These are phyloP conservation scores for Cheilinus undulatus DNA, from an alignment of 2,113 vertebrate genomes.

Conservation along the genomic window DNA sequence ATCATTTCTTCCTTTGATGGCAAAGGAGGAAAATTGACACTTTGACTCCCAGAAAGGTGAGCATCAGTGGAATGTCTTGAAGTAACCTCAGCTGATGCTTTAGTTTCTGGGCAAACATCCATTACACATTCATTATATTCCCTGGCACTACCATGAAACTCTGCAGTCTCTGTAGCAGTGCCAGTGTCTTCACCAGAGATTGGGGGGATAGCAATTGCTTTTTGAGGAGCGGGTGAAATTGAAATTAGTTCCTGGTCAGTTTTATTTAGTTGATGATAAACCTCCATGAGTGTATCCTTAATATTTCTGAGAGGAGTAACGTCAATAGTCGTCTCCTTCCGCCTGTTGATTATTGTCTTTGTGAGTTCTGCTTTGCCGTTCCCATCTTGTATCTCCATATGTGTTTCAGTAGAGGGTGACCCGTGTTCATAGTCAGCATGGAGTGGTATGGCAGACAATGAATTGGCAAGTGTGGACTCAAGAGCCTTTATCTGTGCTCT, in stretches of 20 bases:
- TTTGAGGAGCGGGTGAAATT: slow-evolving; percentile 9
- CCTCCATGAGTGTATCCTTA: slow-evolving; percentile 54
- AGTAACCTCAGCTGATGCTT: slow-evolving; percentile 4
- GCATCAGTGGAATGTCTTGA: neutral
- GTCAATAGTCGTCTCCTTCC: neutral
- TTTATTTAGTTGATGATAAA: slow-evolving; percentile 51
- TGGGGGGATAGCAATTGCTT: slow-evolving; percentile 17
- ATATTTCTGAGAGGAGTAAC: slow-evolving; percentile 22
- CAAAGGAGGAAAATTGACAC: neutral
- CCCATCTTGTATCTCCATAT: slow-evolving; percentile 13
- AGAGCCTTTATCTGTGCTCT: slow-evolving; percentile 72
- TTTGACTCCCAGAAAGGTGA: neutral
- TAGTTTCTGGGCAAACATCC: slow-evolving; percentile 24
- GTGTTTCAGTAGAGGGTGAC: neutral
- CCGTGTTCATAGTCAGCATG: slow-evolving; percentile 8
- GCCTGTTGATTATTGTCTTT: slow-evolving; percentile 3
- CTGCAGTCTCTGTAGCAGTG: neutral
- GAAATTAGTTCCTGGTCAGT: slow-evolving; percentile 30
- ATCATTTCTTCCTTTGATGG: slow-evolving; percentile 6
- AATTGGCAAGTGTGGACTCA: slow-evolving; percentile 21
- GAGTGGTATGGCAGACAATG: neutral
- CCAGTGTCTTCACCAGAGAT: slow-evolving; percentile 20
- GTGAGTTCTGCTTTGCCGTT: slow-evolving; percentile 14
- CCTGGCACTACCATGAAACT: neutral
- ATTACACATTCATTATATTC: slow-evolving; percentile 12